Percentiles rank a stretch among this genome's conserved stretches.
Conservation (phyloP, 1,140 invertebrate genomes). For the Apis florea region DNA sequence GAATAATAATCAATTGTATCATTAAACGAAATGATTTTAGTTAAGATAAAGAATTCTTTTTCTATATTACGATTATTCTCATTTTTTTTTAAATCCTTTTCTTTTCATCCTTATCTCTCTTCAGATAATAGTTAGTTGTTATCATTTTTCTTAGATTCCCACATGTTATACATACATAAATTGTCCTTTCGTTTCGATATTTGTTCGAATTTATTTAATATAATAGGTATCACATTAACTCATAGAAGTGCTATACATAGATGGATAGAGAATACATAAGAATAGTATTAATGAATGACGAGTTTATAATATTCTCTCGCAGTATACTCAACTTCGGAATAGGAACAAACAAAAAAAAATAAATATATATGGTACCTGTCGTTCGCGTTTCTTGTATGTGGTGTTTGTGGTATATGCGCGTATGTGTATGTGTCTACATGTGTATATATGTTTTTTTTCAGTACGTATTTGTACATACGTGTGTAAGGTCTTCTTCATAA, state of each 20-base stretch:
- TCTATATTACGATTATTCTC: not conserved
- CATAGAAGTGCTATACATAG: slow-evolving; percentile 77
- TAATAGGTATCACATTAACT: slow-evolving; percentile 78
- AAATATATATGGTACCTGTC: slow-evolving; percentile 49
- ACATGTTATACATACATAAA: slow-evolving; percentile 30
- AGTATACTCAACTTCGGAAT: slow-evolving; percentile 62
- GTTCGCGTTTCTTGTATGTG: not conserved
- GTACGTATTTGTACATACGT: not conserved
- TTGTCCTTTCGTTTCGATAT: slow-evolving; percentile 27
- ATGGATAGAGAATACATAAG: slow-evolving; percentile 74
- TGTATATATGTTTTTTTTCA: not conserved
- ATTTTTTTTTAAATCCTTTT: not conserved
- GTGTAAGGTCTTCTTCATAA: slow-evolving; percentile 67
- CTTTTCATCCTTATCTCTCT: slow-evolving; percentile 2
- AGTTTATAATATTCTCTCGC: slow-evolving; percentile 57
- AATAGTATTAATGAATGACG: slow-evolving; percentile 64
- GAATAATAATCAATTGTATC: slow-evolving; percentile 19
- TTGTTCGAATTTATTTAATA: slow-evolving; percentile 72
- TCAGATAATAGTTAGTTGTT: not conserved
- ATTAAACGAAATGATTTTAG: slow-evolving; percentile 21
- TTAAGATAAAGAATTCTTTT: not conserved
- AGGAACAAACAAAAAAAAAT: slow-evolving; percentile 66
- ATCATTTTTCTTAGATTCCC: not conserved
- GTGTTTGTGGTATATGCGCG: not conserved
- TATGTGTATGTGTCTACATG: not conserved